A percentile compares a stretch with the other conserved stretches of the same genome.
Conservation (phyloP, 2,888 invertebrate species). For the Yponomeuta plumbellus region DNA sequence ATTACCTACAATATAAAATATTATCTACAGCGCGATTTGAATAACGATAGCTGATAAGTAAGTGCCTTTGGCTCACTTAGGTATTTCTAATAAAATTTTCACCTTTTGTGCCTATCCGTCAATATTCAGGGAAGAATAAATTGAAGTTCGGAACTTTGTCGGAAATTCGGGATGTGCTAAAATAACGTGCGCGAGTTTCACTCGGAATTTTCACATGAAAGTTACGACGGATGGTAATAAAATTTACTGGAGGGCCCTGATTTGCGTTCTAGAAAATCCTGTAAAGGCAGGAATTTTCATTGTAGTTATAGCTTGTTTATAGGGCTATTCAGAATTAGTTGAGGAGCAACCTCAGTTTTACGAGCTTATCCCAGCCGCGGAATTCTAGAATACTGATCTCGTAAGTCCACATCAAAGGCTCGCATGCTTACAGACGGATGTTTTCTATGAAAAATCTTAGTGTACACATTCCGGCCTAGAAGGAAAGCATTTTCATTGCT, state of each 20-base stretch:
- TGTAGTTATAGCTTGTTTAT: not conserved
- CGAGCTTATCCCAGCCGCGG: not conserved
- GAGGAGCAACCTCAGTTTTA: constrained; percentile 1
- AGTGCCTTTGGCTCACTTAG: too few relatives aligned
- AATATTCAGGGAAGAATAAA: not conserved
- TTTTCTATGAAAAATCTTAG: too few relatives aligned
- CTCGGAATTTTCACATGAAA: not conserved
- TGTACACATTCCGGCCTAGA: too few relatives aligned
- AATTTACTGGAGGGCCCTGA: not conserved
- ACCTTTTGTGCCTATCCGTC: not conserved
- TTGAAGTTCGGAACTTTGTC: not conserved
- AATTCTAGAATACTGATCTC: not conserved
- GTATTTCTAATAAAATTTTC: not conserved
- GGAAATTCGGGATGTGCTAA: not conserved
- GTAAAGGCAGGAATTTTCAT: not conserved
- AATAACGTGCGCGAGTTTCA: not conserved
- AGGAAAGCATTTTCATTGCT: too few relatives aligned
- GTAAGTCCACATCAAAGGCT: too few relatives aligned
- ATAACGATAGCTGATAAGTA: too few relatives aligned
- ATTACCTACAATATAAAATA: too few relatives aligned
- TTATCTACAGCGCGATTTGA: too few relatives aligned
- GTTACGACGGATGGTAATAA: not conserved
- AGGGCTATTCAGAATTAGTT: not conserved
- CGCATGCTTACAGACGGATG: not conserved
- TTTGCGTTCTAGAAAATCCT: constrained; percentile 1